phyloP scores from a whole-genome alignment of 2,888 invertebrate species.

The Lampropteryx suffumata region DNA sequence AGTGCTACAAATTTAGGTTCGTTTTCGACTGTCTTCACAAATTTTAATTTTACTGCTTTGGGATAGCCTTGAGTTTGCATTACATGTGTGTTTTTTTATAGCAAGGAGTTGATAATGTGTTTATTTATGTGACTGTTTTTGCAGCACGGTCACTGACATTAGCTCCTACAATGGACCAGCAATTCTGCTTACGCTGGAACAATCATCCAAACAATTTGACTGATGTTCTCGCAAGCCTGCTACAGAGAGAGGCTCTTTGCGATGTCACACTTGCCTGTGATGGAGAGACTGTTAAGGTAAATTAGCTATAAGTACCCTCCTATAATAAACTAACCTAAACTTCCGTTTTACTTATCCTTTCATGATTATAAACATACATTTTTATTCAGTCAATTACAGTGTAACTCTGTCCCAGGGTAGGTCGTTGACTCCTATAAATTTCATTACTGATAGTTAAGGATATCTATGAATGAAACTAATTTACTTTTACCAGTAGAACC shows the following conservation, averaged over 20 bases:
- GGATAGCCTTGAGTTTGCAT: constrained; percentile 42
- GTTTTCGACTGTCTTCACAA: constrained; percentile 50
- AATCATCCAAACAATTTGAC: constrained; percentile 96
- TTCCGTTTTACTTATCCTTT: no score
- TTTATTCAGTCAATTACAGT: background rate
- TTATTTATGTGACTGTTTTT: constrained; percentile 40
- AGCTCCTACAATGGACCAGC: constrained; percentile 88
- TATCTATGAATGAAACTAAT: constrained; percentile 4
- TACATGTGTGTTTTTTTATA: constrained; percentile 22
- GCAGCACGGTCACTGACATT: constrained; percentile 83
- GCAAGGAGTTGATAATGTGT: constrained; percentile 14
- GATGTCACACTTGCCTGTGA: constrained; percentile 97
- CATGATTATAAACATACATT: no score
- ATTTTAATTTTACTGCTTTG: constrained; percentile 44
- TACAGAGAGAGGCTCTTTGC: constrained; percentile 94
- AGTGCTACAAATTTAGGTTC: constrained; percentile 60
- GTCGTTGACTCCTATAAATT: no score
- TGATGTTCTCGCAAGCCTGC: constrained; percentile 93
- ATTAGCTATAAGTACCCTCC: no score
- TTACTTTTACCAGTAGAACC: background rate
- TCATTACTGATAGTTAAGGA: no score
- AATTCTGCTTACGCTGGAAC: constrained; percentile 97
- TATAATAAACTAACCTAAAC: no score
- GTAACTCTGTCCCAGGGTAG: no score
- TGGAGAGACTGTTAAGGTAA: constrained; percentile 92